Evolutionary conservation across 2,113 vertebrate genomes (phyloP), one percentile per base, ranked within the genome.

Genomic region (Melanerpes formicivorus): DNA sequence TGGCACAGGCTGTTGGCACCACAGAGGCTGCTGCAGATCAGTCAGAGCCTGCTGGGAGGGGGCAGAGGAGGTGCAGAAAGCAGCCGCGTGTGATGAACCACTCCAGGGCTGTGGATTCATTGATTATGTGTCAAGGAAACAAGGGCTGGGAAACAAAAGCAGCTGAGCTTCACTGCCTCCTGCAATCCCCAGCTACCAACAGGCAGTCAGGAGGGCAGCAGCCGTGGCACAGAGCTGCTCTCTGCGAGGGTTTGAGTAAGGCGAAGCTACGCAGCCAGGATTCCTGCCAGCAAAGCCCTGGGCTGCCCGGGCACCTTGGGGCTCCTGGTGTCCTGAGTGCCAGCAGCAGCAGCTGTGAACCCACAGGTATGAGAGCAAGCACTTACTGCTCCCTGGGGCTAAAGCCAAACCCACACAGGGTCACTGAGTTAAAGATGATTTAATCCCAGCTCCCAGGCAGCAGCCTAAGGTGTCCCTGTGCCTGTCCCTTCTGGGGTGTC

Each of bases 81-180:
- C 66, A 73, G 9, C 8, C 32, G 2, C 0, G 7, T 19, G 6
- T 6, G 32, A 46, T 2, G 40, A 95, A 58, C 54, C 14, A 14
- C 71, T 27, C 18, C 84, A 10, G 32, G 52, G 14, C 15, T 67
- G 30, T 26, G 34, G 29, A 10, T 58, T 54, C 29, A 17, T 12
- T 3, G 4, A 27, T 34, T 15, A 11, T 1, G 13, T 3, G 19
- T 26, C 55, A 60, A 65, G 44, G 69, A 56, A 60, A 50, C 10
- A 23, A 26, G 0, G 0, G 11, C 34, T 0, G 0, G n/a, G 59
- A 86, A 72, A 42, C 17, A 18, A 91, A 91, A 81, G 14, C 46
- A 50, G 63, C 50, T 34, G 25, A 62, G 7, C 27, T 73, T 74
- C 34, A 52, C 37, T 30, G 4, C 15, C 8, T 14, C 18, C 48